Evolutionary conservation across 2,888 invertebrate species (phyloP).

Genomic region (Geotrupes spiniger): DNA sequence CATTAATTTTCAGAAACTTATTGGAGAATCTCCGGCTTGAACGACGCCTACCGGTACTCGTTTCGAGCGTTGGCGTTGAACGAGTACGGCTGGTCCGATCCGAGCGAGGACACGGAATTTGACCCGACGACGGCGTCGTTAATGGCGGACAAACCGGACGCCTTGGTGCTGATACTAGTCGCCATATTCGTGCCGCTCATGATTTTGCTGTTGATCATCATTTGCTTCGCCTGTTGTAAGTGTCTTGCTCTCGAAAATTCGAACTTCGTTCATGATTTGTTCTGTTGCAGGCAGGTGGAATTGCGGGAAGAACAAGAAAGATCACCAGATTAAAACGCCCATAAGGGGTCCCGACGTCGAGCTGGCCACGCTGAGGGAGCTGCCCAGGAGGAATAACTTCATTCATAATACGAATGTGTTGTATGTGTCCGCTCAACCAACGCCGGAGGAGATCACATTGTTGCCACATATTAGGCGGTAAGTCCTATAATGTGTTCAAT

Average conservation of each 20-base stretch:
- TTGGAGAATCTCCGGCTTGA: conserved; percentile 73
- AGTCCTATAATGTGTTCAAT: background rate
- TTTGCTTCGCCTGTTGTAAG: conserved; percentile 54
- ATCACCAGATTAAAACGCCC: conserved; percentile 48
- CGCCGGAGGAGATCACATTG: conserved; percentile 60
- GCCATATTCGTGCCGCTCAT: conserved; percentile 62
- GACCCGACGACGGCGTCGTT: conserved; percentile 51
- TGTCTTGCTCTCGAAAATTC: conserved; percentile 24
- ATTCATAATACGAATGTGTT: conserved; percentile 82
- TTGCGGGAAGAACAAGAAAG: conserved; percentile 68
- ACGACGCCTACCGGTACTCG: conserved; percentile 57
- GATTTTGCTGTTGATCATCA: conserved; percentile 49
- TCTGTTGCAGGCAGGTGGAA: conserved; percentile 29
- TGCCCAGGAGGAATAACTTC: conserved; percentile 69
- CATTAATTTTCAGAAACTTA: conserved; percentile 61
- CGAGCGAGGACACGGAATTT: conserved; percentile 66
- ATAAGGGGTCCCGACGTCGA: conserved; percentile 68
- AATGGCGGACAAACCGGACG: conserved; percentile 54
- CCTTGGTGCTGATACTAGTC: conserved; percentile 56
- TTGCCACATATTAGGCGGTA: conserved; percentile 79
- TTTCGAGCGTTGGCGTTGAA: conserved; percentile 80
- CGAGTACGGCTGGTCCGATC: conserved; percentile 77
- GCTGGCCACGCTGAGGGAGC: conserved; percentile 79
- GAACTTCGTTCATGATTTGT: background rate
- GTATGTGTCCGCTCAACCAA: conserved; percentile 62